These are phyloP conservation scores for Melanogrammus aeglefinus DNA, from an alignment of 2,797 vertebrate genomes.

Conservation along the genomic window DNA sequence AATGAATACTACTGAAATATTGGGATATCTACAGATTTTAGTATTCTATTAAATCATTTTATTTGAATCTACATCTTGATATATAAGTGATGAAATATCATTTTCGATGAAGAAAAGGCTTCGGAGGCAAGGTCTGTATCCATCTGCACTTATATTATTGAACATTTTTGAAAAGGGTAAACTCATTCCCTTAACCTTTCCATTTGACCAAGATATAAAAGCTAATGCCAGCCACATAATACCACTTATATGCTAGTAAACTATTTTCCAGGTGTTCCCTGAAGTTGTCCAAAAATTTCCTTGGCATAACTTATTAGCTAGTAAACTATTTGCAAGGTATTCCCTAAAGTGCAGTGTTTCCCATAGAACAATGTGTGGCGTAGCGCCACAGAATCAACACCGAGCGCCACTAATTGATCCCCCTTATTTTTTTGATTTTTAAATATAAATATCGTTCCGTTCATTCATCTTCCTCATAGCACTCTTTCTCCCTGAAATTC, in stretches of 20 bases:
- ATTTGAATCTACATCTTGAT: background rate
- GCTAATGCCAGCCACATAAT: background rate
- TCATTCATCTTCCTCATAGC: no score
- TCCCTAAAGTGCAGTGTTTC: no score
- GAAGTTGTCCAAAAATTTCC: background rate
- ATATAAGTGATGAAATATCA: background rate
- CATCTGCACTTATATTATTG: background rate
- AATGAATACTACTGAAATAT: background rate
- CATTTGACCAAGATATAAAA: background rate
- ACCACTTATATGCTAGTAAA: background rate
- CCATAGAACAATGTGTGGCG: no score
- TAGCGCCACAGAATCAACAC: no score
- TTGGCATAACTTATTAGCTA: background rate
- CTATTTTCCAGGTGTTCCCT: constrained; percentile 1
- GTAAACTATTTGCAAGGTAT: no score
- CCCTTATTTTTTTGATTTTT: no score
- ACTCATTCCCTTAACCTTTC: background rate
- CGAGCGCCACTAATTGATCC: no score
- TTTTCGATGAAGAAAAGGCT: background rate
- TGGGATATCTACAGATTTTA: background rate
- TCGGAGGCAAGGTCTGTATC: background rate
- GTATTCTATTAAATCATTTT: background rate
- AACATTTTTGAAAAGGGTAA: background rate
- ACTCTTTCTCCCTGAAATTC: no score
- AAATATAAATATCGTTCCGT: no score